Evolutionary conservation across 2,888 invertebrate genomes (phyloP).

Genomic region (Luperina testacea): DNA sequence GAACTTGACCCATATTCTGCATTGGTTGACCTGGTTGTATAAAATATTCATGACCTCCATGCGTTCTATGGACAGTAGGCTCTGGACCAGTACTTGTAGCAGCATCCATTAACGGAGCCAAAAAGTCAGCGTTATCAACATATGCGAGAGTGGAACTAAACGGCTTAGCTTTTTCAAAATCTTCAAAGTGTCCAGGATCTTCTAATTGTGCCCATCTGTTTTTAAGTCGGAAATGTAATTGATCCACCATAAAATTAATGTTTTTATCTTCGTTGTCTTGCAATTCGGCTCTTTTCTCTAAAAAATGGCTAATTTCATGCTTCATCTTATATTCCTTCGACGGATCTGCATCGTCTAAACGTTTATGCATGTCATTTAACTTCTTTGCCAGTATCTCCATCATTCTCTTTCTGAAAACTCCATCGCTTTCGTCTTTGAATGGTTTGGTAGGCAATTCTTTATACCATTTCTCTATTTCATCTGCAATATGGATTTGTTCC

Average conservation of each 20-base stretch:
- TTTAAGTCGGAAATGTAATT: conserved; percentile 70
- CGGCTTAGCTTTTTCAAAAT: conserved; percentile 66
- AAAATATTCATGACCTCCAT: conserved; percentile 15
- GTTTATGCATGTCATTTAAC: conserved; percentile 70
- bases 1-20: conserved; percentile 5
- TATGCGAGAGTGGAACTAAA: conserved; percentile 63
- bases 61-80: background rate
- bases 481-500: conserved; percentile 76
- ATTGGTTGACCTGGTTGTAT: conserved; percentile 23
- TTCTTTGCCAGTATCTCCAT: conserved; percentile 71
- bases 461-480: conserved; percentile 79
- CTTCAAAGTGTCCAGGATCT: conserved; percentile 52
- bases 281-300: conserved; percentile 67
- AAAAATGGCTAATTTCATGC: conserved; percentile 70
- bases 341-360: conserved; percentile 49
- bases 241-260: conserved; percentile 72
- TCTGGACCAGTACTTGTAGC: conserved; percentile 12
- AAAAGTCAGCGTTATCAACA: conserved; percentile 45
- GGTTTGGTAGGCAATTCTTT: conserved; percentile 69
- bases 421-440: conserved; percentile 61
- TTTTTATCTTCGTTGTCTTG: conserved; percentile 66
- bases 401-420: conserved; percentile 67
- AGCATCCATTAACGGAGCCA: conserved; percentile 47
- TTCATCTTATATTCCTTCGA: conserved; percentile 66
- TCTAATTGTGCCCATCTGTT: conserved; percentile 55